These are phyloP conservation scores for Pygoscelis antarcticus DNA, from an alignment of 2,113 vertebrate species.

Conservation along the genomic window DNA sequence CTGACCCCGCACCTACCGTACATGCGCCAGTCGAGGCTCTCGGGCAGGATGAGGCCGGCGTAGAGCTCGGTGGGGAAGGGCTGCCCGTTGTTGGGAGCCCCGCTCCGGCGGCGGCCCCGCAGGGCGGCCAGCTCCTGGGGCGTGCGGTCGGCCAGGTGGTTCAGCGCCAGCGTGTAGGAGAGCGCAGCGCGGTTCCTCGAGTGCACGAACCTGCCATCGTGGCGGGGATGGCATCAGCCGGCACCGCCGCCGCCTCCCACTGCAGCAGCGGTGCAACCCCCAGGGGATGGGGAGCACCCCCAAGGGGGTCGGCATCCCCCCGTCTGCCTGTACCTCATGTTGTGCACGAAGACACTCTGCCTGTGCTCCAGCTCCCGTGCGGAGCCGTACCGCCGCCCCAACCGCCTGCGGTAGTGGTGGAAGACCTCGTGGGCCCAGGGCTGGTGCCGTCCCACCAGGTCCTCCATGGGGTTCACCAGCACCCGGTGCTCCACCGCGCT, in stretches of 20 bases:
- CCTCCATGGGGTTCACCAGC: conserved; percentile 84
- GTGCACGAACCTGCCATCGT: conserved; percentile 70
- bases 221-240: background rate
- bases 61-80: conserved; percentile 68
- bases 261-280: too few relatives aligned
- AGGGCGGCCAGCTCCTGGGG: conserved; percentile 69
- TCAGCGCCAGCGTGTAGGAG: conserved; percentile 75
- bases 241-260: accelerated
- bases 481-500: conserved; percentile 67
- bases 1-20: conserved; percentile 36
- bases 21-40: conserved; percentile 81
- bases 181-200: conserved; percentile 80
- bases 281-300: background rate
- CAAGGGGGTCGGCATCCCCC: accelerated
- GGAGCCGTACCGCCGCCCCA: conserved; percentile 64
- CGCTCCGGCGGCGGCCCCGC: conserved; percentile 59
- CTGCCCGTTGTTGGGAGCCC: conserved; percentile 70
- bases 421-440: conserved; percentile 74
- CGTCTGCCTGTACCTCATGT: conserved; percentile 65
- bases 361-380: conserved; percentile 76
- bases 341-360: conserved; percentile 80
- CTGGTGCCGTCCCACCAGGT: conserved; percentile 73
- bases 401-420: conserved; percentile 70
- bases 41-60: conserved; percentile 65
- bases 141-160: conserved; percentile 78